Base-by-base conservation (phyloP, 2,888 invertebrate species). In the Limnephilus rhombicus region DNA sequence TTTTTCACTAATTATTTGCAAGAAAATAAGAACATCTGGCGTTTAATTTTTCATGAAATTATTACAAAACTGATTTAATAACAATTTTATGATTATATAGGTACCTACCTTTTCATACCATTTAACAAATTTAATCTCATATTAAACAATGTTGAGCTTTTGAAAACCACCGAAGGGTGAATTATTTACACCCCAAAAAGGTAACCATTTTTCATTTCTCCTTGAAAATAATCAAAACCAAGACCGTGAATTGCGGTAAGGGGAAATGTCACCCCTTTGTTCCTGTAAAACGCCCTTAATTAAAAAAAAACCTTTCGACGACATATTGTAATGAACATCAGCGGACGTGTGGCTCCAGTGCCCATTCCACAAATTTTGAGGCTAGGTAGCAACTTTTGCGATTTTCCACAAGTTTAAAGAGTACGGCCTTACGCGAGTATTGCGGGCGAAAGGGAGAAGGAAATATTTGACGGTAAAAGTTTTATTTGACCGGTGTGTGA, bases 281-380 rank as follows among this genome's bases (percentile, higher is more conserved):
- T 88, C 89, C 90, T 86, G 88, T 88, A 89, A 91, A 92, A 88
- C 85, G 89, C 31, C 89, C 80, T 86, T 82, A 91, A 92, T 92
- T 92, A 91, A 92, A 92, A n/a, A 41, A 92, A 92, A 92, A 92
- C 49, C 81, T 89, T 89, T 89, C 89, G 90, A 68, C 90, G 91
- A 91, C 92, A 91, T 92, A 92, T 91, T 92, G 92, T 92, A 92
- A 92, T 92, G 92, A 92, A 92, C 92, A 92, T 92, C 92, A 90
- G 87, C 68, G 91, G 81, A 85, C 90, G 85, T 90, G 53, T 85
- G 31, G 31, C 37, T 85, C 49, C 85, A n/a, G 41, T 24, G 53
- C 90, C 90, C 41, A 82, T 85, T 85, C 90, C 85, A 53, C 68
- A 45, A 80, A 68, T 68, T 90, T 90, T 90, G 83, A 90, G 83